phyloP scores from a whole-genome alignment of 2,113 vertebrate species.

The Channa argus region DNA sequence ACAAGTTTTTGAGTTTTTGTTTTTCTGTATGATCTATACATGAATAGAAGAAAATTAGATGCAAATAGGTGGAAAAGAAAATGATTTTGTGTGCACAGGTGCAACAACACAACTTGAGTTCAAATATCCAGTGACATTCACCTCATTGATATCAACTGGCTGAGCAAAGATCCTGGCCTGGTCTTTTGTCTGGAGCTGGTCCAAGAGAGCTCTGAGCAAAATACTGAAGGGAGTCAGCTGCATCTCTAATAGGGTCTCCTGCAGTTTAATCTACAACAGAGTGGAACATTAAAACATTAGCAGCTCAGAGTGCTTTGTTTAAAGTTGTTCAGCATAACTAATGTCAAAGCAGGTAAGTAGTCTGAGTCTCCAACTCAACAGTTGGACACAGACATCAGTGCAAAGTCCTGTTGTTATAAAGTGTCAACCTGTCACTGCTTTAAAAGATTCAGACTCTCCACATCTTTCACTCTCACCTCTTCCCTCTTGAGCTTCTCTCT shows the following conservation, averaged over 20 bases:
- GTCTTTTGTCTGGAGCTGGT: slow-evolving; percentile 95
- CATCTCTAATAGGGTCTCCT: slow-evolving; percentile 93
- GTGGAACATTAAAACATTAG: not conserved
- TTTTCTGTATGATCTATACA: too few relatives aligned
- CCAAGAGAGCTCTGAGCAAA: slow-evolving; percentile 89
- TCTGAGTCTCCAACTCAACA: too few relatives aligned
- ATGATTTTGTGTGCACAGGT: not conserved
- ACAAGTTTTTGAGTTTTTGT: too few relatives aligned
- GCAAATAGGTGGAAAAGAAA: not conserved
- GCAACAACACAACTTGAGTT: not conserved
- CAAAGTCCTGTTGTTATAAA: too few relatives aligned
- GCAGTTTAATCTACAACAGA: slow-evolving; percentile 88
- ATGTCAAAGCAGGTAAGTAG: too few relatives aligned
- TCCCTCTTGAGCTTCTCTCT: slow-evolving; percentile 98
- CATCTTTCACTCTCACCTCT: slow-evolving; percentile 82
- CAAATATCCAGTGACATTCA: slow-evolving; percentile 49
- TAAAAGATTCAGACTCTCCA: too few relatives aligned
- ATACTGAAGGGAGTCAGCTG: slow-evolving; percentile 94
- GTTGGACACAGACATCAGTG: too few relatives aligned
- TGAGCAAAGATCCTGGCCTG: slow-evolving; percentile 93
- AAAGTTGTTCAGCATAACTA: not conserved
- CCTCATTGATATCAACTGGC: slow-evolving; percentile 94
- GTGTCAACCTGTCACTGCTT: too few relatives aligned
- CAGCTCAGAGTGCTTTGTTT: too few relatives aligned
- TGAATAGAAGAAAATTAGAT: not conserved